Evolutionary conservation across 2,888 invertebrate genomes (phyloP), one percentile per base, ranked within the genome.

Genomic region (Mycogona germanica): DNA sequence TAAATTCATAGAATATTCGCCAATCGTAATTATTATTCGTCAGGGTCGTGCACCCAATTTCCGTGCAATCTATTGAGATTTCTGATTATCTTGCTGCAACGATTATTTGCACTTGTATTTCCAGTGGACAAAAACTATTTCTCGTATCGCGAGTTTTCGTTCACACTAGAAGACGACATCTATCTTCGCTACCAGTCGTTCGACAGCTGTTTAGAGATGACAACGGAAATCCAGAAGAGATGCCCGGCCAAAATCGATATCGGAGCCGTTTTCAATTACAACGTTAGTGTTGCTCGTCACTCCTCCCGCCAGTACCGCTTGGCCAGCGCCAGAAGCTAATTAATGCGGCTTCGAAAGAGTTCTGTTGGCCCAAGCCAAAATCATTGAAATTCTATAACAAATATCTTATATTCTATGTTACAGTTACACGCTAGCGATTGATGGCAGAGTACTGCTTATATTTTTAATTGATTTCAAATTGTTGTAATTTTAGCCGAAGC

Each of bases 191-290:
- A 86, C 70, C 80, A 86, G 64, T 87, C 92, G 1, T 95, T 91
- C 66, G 76, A 75, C 55, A 80, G 80, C 60, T 79, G 80, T 57
- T 79, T 82, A 57, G 89, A 93, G 59, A 74, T 98, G 62, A 82
- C 85, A 65, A 78, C 79, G 57, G 82, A 87, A 62, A 76, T 98
- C 35, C 80, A 81, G 63, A 80, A 80, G 62, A 79, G 79, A 64
- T 78, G 79, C 63, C 98, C 98, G 0, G 75, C 83, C 60, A 98
- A 98, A 74, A 87, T 99, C 62, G 98, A 99, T 72, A 87, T 99
- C 63, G 98, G 98, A 44, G 88, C 93, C 25, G 81, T 95, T 12
- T 92, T 87, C 66, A 67, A 35, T 23, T 49, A 37, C 23, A 37
- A 38, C 14, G 49, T 49, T 6, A 17, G 41, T 41, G n/a, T n/a